Percentiles rank a stretch among this genome's conserved stretches.
phyloP scores from a whole-genome alignment of 2,888 invertebrate genomes.

The Andrena marginata region DNA sequence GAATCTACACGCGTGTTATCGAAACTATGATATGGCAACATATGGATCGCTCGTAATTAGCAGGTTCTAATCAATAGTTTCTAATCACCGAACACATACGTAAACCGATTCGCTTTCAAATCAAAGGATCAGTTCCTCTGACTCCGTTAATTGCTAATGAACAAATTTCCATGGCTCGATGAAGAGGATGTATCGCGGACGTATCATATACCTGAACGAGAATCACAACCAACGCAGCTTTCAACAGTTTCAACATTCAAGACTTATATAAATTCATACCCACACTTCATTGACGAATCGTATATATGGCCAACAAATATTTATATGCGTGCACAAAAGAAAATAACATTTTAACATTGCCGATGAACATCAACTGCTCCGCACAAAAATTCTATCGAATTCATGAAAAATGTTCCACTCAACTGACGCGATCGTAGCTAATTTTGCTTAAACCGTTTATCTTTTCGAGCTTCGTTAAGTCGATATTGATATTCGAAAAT shows the following conservation, averaged over 20 bases:
- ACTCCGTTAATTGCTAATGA: slow-evolving; percentile 32
- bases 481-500: slow-evolving; percentile 37
- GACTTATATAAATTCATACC: too few species aligned
- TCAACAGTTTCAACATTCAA: too few species aligned
- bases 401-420: neutral
- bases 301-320: too few species aligned
- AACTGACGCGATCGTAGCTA: neutral
- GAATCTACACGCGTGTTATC: too few species aligned
- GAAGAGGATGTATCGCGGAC: too few species aligned
- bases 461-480: slow-evolving; percentile 26
- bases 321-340: too few species aligned
- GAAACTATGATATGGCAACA: too few species aligned
- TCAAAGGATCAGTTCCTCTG: slow-evolving; percentile 29
- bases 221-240: too few species aligned
- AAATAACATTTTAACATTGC: too few species aligned
- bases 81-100: slow-evolving; percentile 35
- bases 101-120: slow-evolving; percentile 24
- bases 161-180: slow-evolving; percentile 15
- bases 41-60: slow-evolving; percentile 29
- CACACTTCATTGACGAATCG: too few species aligned
- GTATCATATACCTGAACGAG: too few species aligned
- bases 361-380: too few species aligned
- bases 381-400: neutral
- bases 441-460: slow-evolving; percentile 22
- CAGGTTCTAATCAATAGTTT: slow-evolving; percentile 50